Percentiles rank a stretch among this genome's conserved stretches.
These are phyloP conservation scores for Gobionotothen gibberifrons DNA, from an alignment of 2,797 vertebrate species.

Conservation along the genomic window DNA sequence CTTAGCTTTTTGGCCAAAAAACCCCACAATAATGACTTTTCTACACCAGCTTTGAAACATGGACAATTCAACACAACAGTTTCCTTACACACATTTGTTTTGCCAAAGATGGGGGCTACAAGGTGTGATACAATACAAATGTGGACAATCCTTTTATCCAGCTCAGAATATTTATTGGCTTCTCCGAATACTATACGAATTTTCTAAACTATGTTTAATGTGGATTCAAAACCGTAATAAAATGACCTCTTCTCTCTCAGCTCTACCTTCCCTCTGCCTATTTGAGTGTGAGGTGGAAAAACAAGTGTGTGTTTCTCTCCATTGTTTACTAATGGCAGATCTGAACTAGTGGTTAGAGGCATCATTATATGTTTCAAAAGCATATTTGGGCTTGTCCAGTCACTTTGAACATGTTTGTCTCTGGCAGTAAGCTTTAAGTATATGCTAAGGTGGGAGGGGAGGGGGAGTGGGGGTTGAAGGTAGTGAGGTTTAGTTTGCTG, in stretches of 20 bases:
- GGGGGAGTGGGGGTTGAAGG: conserved; percentile 18
- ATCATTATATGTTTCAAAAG: conserved; percentile 49
- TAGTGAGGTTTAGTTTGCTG: conserved; percentile 24
- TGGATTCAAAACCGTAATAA: not conserved
- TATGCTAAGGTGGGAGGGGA: conserved; percentile 35
- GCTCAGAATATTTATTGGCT: conserved; percentile 2
- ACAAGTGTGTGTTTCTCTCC: conserved; percentile 41
- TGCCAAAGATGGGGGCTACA: not conserved
- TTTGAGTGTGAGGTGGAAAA: conserved; percentile 18
- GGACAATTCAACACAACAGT: conserved; percentile 1
- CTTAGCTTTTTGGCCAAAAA: not conserved
- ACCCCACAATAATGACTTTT: not conserved
- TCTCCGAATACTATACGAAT: not conserved
- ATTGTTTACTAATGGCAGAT: conserved; percentile 59
- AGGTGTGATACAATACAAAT: not conserved
- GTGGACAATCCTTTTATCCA: not conserved
- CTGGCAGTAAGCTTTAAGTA: conserved; percentile 42
- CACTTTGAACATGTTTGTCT: conserved; percentile 57
- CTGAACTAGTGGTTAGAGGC: conserved; percentile 55
- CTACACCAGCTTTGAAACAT: not conserved
- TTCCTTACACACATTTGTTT: not conserved
- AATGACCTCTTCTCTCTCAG: not conserved
- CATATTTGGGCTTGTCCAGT: conserved; percentile 70
- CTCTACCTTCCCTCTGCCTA: not conserved
- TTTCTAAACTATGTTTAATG: not conserved